Evolutionary conservation across 2,888 invertebrate species (phyloP).

Genomic region (Tiliacea citrago): DNA sequence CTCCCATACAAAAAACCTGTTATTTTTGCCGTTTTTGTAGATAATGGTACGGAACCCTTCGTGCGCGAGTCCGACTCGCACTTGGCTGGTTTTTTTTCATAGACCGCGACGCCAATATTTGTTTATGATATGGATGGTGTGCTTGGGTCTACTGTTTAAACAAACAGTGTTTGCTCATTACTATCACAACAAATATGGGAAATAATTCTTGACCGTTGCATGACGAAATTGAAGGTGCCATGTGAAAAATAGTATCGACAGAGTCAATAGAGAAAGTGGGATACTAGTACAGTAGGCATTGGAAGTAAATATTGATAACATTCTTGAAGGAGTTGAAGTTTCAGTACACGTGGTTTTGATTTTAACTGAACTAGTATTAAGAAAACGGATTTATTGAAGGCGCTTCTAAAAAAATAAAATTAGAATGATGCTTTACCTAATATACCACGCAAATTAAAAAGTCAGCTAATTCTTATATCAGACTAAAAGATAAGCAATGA

Average conservation of each 20-base stretch:
- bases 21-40: too few species aligned
- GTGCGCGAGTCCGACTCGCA: too few species aligned
- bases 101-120: conserved; percentile 63
- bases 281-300: conserved; percentile 45
- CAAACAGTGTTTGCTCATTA: conserved; percentile 60
- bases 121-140: conserved; percentile 62
- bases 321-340: conserved; percentile 5
- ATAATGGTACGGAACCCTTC: too few species aligned
- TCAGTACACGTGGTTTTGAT: background rate
- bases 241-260: conserved; percentile 56
- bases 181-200: conserved; percentile 64
- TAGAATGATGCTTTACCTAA: background rate
- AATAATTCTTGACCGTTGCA: conserved; percentile 47
- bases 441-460: background rate
- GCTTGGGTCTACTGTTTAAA: conserved; percentile 47
- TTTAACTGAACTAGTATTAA: background rate
- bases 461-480: conserved; percentile 12
- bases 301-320: conserved; percentile 29
- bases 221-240: conserved; percentile 47
- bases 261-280: conserved; percentile 55
- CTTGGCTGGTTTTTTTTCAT: too few species aligned
- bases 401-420: background rate
- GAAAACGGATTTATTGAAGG: background rate
- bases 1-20: too few species aligned
- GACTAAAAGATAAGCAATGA: conserved; percentile 26